Percentiles rank a stretch among this genome's conserved stretches.
Conservation (phyloP, 2,888 invertebrate genomes). For the Antitype chi region DNA sequence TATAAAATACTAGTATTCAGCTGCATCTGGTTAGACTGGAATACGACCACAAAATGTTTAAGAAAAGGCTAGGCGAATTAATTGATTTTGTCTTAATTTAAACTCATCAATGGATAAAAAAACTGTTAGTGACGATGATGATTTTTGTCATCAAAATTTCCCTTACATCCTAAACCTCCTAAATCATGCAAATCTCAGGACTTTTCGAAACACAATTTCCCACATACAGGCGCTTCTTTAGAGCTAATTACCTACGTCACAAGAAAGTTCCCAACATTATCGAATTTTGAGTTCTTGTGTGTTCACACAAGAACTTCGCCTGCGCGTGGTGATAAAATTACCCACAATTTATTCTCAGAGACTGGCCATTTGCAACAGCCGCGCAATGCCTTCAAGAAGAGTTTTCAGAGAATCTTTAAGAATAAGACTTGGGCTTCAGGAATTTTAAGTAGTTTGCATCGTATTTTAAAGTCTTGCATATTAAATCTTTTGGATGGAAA, state of each 20-base stretch:
- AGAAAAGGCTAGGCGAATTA: too few species aligned
- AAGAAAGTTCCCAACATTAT: conserved; percentile 63
- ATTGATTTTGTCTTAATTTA: background rate
- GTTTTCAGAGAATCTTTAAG: conserved; percentile 68
- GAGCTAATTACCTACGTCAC: conserved; percentile 43
- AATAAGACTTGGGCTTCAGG: conserved; percentile 28
- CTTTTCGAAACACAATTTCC: background rate
- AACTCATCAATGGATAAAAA: background rate
- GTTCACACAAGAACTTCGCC: conserved; percentile 72
- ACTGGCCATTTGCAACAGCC: conserved; percentile 83
- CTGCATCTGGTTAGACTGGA: too few species aligned
- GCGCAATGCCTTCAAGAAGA: conserved; percentile 70
- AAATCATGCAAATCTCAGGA: conserved; percentile 9
- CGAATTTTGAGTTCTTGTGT: conserved; percentile 66
- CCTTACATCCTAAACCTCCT: background rate
- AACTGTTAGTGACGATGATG: too few species aligned
- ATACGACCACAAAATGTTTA: too few species aligned
- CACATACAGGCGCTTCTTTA: background rate
- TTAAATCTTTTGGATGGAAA: background rate
- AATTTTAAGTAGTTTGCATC: conserved; percentile 50
- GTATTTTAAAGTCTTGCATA: conserved; percentile 36
- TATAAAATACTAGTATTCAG: too few species aligned
- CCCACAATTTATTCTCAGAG: conserved; percentile 80
- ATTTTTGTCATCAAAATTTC: background rate
- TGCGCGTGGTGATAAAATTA: conserved; percentile 82